Evolutionary conservation across 1,140 invertebrate genomes (phyloP).

Genomic region (Plectrocnemia conspersa): DNA sequence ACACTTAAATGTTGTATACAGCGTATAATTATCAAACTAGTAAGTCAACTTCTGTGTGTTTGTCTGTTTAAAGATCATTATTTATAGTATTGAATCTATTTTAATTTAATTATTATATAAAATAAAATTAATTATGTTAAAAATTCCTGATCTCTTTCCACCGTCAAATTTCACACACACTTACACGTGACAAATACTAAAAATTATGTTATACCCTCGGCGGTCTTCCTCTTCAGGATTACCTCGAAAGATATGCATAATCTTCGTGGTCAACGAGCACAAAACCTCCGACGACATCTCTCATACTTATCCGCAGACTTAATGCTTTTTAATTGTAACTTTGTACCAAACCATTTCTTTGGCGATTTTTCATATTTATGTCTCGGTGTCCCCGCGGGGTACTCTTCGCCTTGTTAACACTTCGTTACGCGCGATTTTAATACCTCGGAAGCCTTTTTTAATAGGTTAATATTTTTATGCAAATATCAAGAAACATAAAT

Average conservation of each 20-base stretch:
- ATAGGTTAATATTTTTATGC: background rate
- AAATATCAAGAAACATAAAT: background rate
- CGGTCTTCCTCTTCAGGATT: too few relatives aligned
- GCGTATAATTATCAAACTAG: too few relatives aligned
- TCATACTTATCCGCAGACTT: constrained; percentile 27
- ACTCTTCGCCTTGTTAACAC: constrained; percentile 22
- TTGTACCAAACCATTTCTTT: constrained; percentile 10
- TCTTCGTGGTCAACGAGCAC: constrained; percentile 6
- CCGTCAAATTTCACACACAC: too few relatives aligned
- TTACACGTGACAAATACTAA: too few relatives aligned
- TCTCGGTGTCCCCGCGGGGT: background rate
- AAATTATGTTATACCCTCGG: too few relatives aligned
- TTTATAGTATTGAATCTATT: too few relatives aligned
- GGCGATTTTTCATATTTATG: constrained; percentile 17
- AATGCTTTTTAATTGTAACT: constrained; percentile 33
- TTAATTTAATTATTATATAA: too few relatives aligned
- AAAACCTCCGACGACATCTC: constrained; percentile 13
- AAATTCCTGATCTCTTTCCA: too few relatives aligned
- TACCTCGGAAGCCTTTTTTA: background rate
- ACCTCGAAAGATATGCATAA: constrained; percentile 25
- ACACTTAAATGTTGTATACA: too few relatives aligned
- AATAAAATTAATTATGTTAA: too few relatives aligned
- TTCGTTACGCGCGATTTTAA: constrained; percentile 1
- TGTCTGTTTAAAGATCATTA: too few relatives aligned
- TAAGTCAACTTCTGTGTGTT: too few relatives aligned